Percentiles rank a stretch among this genome's conserved stretches.
These are phyloP conservation scores for Procambarus clarkii DNA, from an alignment of 1,140 invertebrate species.

Conservation along the genomic window DNA sequence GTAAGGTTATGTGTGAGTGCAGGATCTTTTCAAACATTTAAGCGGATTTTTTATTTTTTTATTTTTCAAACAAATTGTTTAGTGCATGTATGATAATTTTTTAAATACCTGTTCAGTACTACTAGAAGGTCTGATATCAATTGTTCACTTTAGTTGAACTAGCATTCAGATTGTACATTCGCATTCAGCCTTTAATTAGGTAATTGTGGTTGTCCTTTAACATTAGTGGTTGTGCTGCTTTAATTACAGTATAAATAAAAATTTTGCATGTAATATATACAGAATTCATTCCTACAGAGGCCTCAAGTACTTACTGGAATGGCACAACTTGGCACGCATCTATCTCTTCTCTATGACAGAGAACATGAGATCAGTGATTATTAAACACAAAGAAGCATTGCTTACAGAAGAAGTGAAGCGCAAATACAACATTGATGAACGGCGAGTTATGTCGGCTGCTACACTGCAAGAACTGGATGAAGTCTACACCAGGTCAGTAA, in stretches of 20 bases:
- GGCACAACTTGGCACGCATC: conserved; percentile 90
- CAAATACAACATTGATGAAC: conserved; percentile 82
- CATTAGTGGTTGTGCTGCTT: too few relatives aligned
- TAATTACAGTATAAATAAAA: neutral
- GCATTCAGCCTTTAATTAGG: too few relatives aligned
- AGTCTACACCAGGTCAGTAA: conserved; percentile 85
- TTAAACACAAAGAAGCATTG: conserved; percentile 85
- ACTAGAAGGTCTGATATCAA: too few relatives aligned
- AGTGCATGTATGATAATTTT: too few relatives aligned
- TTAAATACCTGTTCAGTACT: too few relatives aligned
- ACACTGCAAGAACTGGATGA: conserved; percentile 92
- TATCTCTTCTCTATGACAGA: conserved; percentile 96
- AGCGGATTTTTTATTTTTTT: too few relatives aligned
- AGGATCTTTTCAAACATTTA: too few relatives aligned
- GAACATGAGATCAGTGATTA: conserved; percentile 89
- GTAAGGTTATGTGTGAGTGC: too few relatives aligned
- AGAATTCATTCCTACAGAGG: conserved; percentile 6
- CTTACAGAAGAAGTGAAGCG: conserved; percentile 86
- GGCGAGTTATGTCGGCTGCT: conserved; percentile 88
- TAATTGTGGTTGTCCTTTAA: too few relatives aligned
- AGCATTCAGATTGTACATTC: too few relatives aligned
- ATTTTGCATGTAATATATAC: neutral
- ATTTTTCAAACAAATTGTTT: too few relatives aligned
- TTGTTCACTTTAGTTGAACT: too few relatives aligned
- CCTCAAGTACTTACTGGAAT: conserved; percentile 86